These are phyloP conservation scores for Ostrea denselamellosa DNA, from an alignment of 1,140 invertebrate species.

Conservation along the genomic window DNA sequence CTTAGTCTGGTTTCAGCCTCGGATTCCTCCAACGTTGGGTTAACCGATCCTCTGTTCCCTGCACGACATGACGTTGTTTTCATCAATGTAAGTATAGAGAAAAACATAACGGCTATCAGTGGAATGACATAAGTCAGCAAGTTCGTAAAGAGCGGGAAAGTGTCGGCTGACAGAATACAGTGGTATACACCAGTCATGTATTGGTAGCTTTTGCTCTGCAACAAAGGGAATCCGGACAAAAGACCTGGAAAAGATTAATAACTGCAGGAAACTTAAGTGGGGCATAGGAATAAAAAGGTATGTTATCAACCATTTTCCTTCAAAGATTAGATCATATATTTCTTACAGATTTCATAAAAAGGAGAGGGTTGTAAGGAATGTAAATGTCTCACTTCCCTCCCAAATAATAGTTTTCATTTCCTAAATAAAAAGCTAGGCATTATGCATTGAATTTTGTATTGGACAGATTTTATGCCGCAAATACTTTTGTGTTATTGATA, in stretches of 20 bases:
- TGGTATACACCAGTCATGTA: conserved; percentile 32
- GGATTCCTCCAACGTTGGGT: not conserved
- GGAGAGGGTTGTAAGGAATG: no score
- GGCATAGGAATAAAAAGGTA: no score
- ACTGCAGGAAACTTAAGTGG: not conserved
- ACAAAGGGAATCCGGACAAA: conserved; percentile 26
- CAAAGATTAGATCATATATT: no score
- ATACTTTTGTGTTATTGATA: no score
- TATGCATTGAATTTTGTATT: no score
- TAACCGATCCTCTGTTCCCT: not conserved
- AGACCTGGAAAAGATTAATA: conserved; percentile 2
- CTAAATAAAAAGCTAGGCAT: no score
- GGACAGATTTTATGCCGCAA: no score
- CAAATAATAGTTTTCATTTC: no score
- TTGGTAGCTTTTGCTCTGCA: not conserved
- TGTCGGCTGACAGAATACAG: not conserved
- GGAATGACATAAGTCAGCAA: conserved; percentile 29
- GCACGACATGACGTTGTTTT: conserved; percentile 15
- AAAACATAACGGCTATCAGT: not conserved
- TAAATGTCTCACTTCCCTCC: no score
- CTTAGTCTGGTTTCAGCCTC: not conserved
- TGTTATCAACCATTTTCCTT: no score
- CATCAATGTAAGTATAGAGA: conserved; percentile 24
- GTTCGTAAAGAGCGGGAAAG: conserved; percentile 15
- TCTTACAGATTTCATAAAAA: no score